Base-by-base conservation (phyloP, 2,888 invertebrate species). In the Rhagium mordax region DNA sequence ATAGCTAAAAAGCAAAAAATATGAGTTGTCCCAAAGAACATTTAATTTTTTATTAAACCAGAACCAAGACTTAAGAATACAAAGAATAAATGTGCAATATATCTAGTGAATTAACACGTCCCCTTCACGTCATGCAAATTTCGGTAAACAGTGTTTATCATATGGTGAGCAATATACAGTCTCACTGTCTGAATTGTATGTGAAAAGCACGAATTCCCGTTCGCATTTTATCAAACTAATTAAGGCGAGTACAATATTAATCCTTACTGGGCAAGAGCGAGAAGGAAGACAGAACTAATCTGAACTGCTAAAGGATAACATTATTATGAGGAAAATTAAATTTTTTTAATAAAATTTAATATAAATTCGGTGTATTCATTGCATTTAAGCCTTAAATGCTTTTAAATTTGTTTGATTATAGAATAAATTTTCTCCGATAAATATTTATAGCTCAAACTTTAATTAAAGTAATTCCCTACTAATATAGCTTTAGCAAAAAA, bases 161-260 rank as follows among this genome's bases (percentile, higher is more conserved):
- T 70, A 71, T 69, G 71, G 76, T 64, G 76, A 74, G 70, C 73
- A 76, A 78, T 71, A 60, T 76, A 72, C 74, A 72, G 64, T 74
- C 74, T 71, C 66, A 57, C 60, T 71, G 59, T 70, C 70, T 68
- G 71, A 27, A 76, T 72, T 74, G 69, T 78, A 71, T 47, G 72
- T 72, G 74, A 74, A 71, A 72, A 66, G 71, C 70, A 49, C 65
- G 72, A 75, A 72, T 78, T 72, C 69, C 61, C 62, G 70, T 27
- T 73, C 72, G 74, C 74, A 76, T 78, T 78, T 78, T 78, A 76
- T 78, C 75, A 76, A 78, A 76, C 74, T 78, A 78, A 78, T 78
- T 78, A 77, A 77, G 72, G 69, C 72, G 66, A 65, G 72, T 76
- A 72, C 74, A 72, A 75, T 75, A 76, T 78, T 78, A 75, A 75